Conservation (phyloP, 2,888 invertebrate genomes). For the Drosophila leonis region DNA sequence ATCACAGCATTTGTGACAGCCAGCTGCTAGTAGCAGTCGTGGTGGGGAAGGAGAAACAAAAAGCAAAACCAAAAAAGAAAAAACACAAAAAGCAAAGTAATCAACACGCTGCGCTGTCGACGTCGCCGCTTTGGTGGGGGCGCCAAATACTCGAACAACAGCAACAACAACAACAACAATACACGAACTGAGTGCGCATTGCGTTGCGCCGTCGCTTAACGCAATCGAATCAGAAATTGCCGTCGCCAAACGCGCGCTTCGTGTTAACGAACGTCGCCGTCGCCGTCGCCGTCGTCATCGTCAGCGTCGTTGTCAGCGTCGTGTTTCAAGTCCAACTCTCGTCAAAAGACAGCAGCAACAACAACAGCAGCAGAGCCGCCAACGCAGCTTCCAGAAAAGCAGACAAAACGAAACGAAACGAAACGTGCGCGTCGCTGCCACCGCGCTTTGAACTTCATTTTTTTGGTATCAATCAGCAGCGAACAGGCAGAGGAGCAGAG, state of each 20-base stretch:
- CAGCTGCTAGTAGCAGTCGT: conserved; percentile 12
- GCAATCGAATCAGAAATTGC: conserved; percentile 81
- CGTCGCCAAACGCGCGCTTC: conserved; percentile 78
- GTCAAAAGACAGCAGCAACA: conserved; percentile 47
- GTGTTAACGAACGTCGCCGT: conserved; percentile 65
- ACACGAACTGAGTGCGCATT: conserved; percentile 60
- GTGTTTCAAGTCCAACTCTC: conserved; percentile 68
- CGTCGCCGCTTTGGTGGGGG: conserved; percentile 58
- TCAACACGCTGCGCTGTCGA: conserved; percentile 72
- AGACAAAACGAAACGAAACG: conserved; percentile 67
- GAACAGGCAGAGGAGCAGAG: conserved; percentile 46
- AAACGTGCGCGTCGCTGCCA: conserved; percentile 69
- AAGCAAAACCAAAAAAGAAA: conserved; percentile 10
- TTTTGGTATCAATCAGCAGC: conserved; percentile 79
- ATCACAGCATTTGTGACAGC: conserved; percentile 63
- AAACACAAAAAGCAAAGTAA: conserved; percentile 53
- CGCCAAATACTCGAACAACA: conserved; percentile 51
- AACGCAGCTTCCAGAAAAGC: conserved; percentile 59
- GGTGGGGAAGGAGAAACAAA: conserved; percentile 32
- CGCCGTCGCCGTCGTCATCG: conserved; percentile 27
- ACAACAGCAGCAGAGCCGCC: conserved; percentile 31
- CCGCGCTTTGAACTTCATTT: conserved; percentile 78
- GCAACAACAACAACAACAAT: conserved; percentile 29
- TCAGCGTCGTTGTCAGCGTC: conserved; percentile 57
- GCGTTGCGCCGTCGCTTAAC: conserved; percentile 77